Evolutionary conservation across 1,140 invertebrate genomes (phyloP).

Genomic region (Drosophila arizonae): DNA sequence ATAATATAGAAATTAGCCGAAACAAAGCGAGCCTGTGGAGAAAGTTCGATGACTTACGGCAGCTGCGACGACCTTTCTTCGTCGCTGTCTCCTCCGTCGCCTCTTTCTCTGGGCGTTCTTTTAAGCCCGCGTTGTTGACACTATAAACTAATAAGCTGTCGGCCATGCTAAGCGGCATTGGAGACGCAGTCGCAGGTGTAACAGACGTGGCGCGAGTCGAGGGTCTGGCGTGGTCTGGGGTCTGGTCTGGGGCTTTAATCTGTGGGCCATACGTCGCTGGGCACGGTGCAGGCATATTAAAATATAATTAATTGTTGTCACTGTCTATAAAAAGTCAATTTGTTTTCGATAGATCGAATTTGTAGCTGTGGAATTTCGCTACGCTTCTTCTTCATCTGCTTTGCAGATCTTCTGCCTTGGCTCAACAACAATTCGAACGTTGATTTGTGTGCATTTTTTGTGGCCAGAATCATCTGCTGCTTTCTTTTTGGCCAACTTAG

Average conservation of each 20-base stretch:
- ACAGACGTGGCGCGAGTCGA: background rate
- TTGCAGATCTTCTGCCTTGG: constrained; percentile 42
- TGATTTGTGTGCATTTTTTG: constrained; percentile 80
- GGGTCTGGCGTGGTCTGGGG: background rate
- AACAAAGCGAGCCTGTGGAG: constrained; percentile 56
- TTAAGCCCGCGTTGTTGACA: constrained; percentile 71
- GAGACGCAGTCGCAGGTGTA: constrained; percentile 1
- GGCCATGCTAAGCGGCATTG: constrained; percentile 31
- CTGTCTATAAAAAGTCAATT: constrained; percentile 81
- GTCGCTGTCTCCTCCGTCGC: constrained; percentile 20
- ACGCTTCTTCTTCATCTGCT: constrained; percentile 23
- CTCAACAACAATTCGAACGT: constrained; percentile 62
- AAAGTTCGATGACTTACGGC: constrained; percentile 77
- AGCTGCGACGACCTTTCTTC: constrained; percentile 66
- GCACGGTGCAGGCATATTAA: constrained; percentile 67
- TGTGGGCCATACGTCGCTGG: constrained; percentile 6
- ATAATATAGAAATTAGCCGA: constrained; percentile 75
- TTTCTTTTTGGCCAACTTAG: constrained; percentile 52
- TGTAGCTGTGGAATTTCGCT: constrained; percentile 53
- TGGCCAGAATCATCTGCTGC: constrained; percentile 45
- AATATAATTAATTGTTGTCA: constrained; percentile 81
- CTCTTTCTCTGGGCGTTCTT: constrained; percentile 25
- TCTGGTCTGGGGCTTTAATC: background rate
- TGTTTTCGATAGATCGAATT: constrained; percentile 40
- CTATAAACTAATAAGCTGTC: constrained; percentile 78